Evolutionary conservation across 2,113 vertebrate genomes (phyloP).

Genomic region (Benitochromis conjunctus): DNA sequence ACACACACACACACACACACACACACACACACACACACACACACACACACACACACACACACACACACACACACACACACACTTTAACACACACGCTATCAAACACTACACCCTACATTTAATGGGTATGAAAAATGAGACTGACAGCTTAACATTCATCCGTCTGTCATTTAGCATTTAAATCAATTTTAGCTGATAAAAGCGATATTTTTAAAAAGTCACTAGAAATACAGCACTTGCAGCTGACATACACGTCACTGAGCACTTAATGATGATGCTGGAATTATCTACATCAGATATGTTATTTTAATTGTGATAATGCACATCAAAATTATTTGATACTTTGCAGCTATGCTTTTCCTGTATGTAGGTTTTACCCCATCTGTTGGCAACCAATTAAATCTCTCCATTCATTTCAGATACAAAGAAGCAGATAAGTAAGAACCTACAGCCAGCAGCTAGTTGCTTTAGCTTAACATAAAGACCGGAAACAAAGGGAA

Average conservation of each 20-base stretch:
- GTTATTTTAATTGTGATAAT: neutral
- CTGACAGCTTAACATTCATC: conserved; percentile 7
- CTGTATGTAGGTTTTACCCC: neutral
- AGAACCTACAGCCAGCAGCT: neutral
- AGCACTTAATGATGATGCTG: neutral
- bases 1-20: neutral
- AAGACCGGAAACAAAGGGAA: neutral
- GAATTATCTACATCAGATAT: neutral
- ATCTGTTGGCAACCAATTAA: neutral
- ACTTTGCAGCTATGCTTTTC: neutral
- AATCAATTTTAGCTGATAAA: conserved; percentile 6
- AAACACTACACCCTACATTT: neutral
- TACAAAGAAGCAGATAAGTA: neutral
- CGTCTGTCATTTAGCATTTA: neutral
- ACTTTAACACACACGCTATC: neutral
- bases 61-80: neutral
- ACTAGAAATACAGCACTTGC: neutral
- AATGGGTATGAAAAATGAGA: neutral
- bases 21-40: neutral
- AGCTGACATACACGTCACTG: neutral
- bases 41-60: neutral
- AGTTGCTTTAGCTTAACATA: neutral
- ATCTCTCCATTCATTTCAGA: neutral
- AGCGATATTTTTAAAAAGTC: neutral
- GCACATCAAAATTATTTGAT: neutral